phyloP scores from a whole-genome alignment of 2,888 invertebrate genomes.

The Drosophila histrio region DNA sequence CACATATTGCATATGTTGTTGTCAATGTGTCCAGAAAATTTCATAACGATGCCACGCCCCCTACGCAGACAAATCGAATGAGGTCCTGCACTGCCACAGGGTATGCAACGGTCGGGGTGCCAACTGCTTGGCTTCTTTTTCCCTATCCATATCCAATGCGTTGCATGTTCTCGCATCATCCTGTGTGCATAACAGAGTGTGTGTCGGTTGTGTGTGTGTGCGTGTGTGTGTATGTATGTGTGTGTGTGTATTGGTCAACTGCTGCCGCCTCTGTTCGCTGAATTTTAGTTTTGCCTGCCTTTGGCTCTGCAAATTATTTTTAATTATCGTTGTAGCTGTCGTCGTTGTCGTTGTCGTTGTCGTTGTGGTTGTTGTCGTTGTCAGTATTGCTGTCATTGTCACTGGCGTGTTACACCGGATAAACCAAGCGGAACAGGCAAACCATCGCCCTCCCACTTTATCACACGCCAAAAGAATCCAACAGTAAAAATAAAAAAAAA shows the following conservation, averaged over 20 bases:
- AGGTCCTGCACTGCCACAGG: too few species aligned
- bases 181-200: slow-evolving; percentile 44
- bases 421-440: slow-evolving; percentile 22
- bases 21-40: too few species aligned
- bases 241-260: slow-evolving; percentile 27
- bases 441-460: neutral
- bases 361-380: slow-evolving; percentile 48
- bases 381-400: slow-evolving; percentile 59
- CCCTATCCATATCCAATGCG: slow-evolving; percentile 36
- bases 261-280: slow-evolving; percentile 27
- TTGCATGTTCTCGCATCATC: slow-evolving; percentile 53
- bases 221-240: slow-evolving; percentile 13
- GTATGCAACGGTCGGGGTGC: too few species aligned
- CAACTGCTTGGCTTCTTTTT: neutral
- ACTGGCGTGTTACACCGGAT: slow-evolving; percentile 51
- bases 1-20: too few species aligned
- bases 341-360: slow-evolving; percentile 55
- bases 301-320: slow-evolving; percentile 69
- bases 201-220: neutral
- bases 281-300: slow-evolving; percentile 61
- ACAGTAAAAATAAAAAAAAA: slow-evolving; percentile 1
- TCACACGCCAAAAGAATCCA: neutral
- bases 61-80: too few species aligned
- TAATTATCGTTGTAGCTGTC: slow-evolving; percentile 71
- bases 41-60: too few species aligned